Evolutionary conservation across 2,888 invertebrate species (phyloP).

Genomic region (Vannuccia rotundouncinata): DNA sequence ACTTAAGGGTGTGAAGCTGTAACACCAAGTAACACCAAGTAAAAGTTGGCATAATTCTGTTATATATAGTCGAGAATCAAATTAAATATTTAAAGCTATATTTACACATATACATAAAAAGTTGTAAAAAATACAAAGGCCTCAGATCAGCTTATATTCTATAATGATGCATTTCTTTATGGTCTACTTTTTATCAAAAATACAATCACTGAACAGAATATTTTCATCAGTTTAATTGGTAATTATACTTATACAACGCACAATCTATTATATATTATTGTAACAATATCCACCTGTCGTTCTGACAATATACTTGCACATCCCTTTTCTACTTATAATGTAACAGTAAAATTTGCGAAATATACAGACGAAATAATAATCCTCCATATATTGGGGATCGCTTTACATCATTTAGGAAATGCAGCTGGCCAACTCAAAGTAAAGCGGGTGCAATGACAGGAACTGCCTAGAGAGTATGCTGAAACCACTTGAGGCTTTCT

Average conservation of each 20-base stretch:
- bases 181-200: not conserved
- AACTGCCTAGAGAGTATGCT: not conserved
- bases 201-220: not conserved
- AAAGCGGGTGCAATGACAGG: not conserved
- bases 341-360: too few species aligned
- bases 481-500: not conserved
- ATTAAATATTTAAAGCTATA: too few species aligned
- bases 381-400: not conserved
- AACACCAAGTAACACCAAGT: not conserved
- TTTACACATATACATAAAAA: too few species aligned
- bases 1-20: not conserved
- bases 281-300: too few species aligned
- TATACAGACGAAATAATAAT: not conserved
- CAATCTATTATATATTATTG: too few species aligned
- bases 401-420: not conserved
- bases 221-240: not conserved
- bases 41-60: not conserved
- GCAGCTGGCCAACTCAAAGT: not conserved
- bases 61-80: too few species aligned
- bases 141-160: not conserved
- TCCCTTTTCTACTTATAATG: too few species aligned
- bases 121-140: not conserved
- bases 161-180: not conserved
- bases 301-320: too few species aligned
- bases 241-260: not conserved